Percentiles rank a stretch among this genome's conserved stretches.
Evolutionary conservation across 2,888 invertebrate species (phyloP).

Genomic region (Agriopis leucophaearia): DNA sequence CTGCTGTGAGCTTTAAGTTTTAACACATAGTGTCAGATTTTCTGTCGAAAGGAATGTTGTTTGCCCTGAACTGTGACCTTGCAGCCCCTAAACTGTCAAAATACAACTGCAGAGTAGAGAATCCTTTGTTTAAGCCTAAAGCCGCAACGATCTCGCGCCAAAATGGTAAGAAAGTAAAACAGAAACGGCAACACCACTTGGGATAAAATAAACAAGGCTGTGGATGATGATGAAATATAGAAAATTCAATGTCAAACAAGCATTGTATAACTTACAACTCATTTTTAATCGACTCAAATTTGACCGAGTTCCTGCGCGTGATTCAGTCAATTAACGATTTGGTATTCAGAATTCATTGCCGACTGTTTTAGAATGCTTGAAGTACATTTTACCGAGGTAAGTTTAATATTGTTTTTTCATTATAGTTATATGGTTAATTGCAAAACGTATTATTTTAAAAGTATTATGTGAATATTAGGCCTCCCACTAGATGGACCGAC

Average conservation of each 20-base stretch:
- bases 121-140: no score
- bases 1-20: not conserved
- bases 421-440: not conserved
- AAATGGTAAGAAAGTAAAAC: no score
- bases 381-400: slow-evolving; percentile 12
- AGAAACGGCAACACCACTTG: no score
- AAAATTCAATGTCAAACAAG: not conserved
- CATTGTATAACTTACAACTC: not conserved
- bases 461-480: not conserved
- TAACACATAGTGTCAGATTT: not conserved
- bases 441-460: not conserved
- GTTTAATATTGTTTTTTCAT: not conserved
- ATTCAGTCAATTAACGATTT: slow-evolving; percentile 18
- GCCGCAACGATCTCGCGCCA: no score
- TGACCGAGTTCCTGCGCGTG: slow-evolving; percentile 15
- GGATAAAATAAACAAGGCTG: no score
- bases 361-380: slow-evolving; percentile 13
- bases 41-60: not conserved
- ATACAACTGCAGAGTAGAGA: no score
- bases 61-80: no score
- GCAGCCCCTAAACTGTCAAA: no score
- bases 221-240: no score
- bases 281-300: slow-evolving; percentile 1
- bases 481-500: no score
- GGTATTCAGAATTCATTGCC: slow-evolving; percentile 20